Evolutionary conservation across 2,113 vertebrate genomes (phyloP).

Genomic region (Pagrus major): DNA sequence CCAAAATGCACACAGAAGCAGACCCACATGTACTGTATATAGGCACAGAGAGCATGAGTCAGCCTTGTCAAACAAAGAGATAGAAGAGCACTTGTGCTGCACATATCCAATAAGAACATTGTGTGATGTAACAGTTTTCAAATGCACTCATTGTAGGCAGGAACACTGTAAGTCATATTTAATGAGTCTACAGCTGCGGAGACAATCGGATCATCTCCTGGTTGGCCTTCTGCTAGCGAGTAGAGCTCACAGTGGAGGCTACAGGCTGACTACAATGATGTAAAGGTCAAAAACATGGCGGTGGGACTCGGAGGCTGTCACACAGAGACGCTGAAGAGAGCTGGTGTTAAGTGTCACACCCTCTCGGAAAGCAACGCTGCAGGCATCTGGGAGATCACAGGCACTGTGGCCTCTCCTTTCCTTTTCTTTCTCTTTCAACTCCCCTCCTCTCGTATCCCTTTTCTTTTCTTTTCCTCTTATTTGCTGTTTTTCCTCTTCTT

Average conservation of each 20-base stretch:
- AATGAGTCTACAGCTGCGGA: constrained; percentile 24
- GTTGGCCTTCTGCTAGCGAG: constrained; percentile 10
- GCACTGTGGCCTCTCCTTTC: neutral
- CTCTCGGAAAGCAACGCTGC: constrained; percentile 19
- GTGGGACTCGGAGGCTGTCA: constrained; percentile 50
- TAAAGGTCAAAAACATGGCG: constrained; percentile 62
- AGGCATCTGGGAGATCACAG: constrained; percentile 18
- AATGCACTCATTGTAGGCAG: neutral
- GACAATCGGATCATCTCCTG: neutral
- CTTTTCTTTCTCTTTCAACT: neutral
- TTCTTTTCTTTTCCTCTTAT: neutral
- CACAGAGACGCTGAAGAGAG: constrained; percentile 25
- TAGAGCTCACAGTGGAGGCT: constrained; percentile 24
- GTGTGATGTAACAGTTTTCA: constrained; percentile 11
- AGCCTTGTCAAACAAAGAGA: constrained; percentile 19
- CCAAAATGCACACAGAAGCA: neutral
- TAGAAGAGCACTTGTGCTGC: neutral
- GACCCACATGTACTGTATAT: neutral
- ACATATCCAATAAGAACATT: neutral
- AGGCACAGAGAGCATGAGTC: constrained; percentile 11
- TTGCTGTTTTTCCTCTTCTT: too few relatives aligned
- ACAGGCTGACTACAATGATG: constrained; percentile 56
- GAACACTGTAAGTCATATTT: constrained; percentile 15
- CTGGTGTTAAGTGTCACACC: constrained; percentile 37
- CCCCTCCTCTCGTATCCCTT: neutral